A percentile compares a stretch with the other conserved stretches of the same genome.
These are phyloP conservation scores for Gambelia wislizenii DNA, from an alignment of 2,797 vertebrate genomes.

Conservation along the genomic window DNA sequence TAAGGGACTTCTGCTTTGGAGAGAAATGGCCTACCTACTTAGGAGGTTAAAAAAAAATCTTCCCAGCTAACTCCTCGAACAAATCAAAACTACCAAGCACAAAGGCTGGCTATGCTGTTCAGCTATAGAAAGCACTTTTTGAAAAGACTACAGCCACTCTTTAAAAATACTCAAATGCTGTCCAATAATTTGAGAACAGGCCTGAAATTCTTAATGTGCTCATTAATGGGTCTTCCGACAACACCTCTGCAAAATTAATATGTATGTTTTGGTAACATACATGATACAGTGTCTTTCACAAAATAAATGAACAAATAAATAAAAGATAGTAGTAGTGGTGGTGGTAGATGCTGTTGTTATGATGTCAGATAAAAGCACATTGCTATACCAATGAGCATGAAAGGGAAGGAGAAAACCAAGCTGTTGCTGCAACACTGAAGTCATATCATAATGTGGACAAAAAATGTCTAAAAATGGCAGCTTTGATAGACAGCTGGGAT, in stretches of 20 bases:
- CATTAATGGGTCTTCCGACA: background rate
- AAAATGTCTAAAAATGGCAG: background rate
- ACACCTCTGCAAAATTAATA: background rate
- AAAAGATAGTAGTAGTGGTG: too few relatives aligned
- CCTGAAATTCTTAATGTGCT: too few relatives aligned
- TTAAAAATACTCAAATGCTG: too few relatives aligned
- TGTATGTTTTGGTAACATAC: background rate
- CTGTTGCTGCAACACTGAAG: background rate
- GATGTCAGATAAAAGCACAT: background rate
- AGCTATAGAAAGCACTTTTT: background rate
- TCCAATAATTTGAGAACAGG: too few relatives aligned
- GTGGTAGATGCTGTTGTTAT: background rate
- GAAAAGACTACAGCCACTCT: background rate
- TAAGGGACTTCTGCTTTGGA: background rate
- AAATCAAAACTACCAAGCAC: background rate
- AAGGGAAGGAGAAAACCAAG: background rate
- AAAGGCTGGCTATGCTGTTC: too few relatives aligned
- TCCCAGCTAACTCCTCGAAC: too few relatives aligned
- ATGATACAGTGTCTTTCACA: too few relatives aligned
- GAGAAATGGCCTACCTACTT: too few relatives aligned
- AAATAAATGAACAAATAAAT: too few relatives aligned
- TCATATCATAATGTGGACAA: conserved; percentile 39
- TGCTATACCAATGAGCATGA: background rate
- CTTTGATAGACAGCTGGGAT: conserved; percentile 57
- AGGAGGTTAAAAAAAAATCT: too few relatives aligned